Evolutionary conservation across 2,888 invertebrate genomes (phyloP).

Genomic region (Drosophila eohydei): DNA sequence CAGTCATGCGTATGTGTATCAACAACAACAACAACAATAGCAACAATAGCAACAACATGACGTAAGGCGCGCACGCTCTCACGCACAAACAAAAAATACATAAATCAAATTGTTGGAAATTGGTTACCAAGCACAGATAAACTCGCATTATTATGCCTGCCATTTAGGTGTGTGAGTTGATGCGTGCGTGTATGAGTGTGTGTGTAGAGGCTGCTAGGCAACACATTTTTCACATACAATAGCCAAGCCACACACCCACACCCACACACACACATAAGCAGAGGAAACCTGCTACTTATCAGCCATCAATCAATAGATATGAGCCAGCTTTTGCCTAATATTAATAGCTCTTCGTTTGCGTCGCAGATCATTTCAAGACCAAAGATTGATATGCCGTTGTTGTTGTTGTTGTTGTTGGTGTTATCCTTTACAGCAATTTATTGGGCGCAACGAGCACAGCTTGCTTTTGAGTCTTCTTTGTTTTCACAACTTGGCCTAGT

Average conservation of each 20-base stretch:
- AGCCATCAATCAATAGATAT: slow-evolving; percentile 74
- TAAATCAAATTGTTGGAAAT: slow-evolving; percentile 77
- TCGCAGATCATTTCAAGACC: slow-evolving; percentile 41
- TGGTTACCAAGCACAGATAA: slow-evolving; percentile 76
- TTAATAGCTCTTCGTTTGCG: slow-evolving; percentile 54
- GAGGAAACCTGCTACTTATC: slow-evolving; percentile 55
- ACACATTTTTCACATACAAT: slow-evolving; percentile 35
- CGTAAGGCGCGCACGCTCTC: slow-evolving; percentile 26
- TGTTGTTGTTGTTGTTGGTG: slow-evolving; percentile 11
- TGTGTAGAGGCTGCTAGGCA: slow-evolving; percentile 22
- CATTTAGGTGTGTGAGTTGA: slow-evolving; percentile 29
- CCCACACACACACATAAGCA: slow-evolving; percentile 8
- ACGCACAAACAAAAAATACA: slow-evolving; percentile 72
- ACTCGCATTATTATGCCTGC: slow-evolving; percentile 76
- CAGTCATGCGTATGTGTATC: slow-evolving; percentile 46
- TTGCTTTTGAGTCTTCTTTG: not conserved
- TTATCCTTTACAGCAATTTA: slow-evolving; percentile 57
- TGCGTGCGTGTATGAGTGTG: not conserved
- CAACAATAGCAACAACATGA: slow-evolving; percentile 21
- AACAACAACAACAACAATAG: slow-evolving; percentile 16
- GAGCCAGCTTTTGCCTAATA: slow-evolving; percentile 51
- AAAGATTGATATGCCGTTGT: slow-evolving; percentile 50
- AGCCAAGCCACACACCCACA: slow-evolving; percentile 17
- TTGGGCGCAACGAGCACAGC: slow-evolving; percentile 32
- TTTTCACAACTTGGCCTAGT: slow-evolving; percentile 24